Conservation (phyloP, 2,888 invertebrate genomes). For the Xestobium rufovillosum region DNA sequence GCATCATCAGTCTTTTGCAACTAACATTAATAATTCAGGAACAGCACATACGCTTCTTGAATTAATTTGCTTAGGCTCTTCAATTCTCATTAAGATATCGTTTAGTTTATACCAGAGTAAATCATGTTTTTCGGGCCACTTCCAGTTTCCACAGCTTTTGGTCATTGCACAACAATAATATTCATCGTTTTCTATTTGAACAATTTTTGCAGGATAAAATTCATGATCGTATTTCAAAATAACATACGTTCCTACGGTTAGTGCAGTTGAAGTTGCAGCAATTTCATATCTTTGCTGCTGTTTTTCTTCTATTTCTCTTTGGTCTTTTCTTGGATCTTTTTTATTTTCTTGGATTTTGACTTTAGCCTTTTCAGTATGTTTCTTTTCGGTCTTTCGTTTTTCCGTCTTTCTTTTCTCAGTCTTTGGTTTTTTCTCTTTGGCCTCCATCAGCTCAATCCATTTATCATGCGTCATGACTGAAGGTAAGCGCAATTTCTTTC, state of each 20-base stretch:
- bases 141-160: constrained; percentile 13
- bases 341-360: constrained; percentile 3
- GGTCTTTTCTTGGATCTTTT: no score
- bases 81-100: constrained; percentile 6
- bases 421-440: constrained; percentile 7
- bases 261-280: constrained; percentile 6
- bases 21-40: constrained; percentile 5
- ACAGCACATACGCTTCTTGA: constrained; percentile 4
- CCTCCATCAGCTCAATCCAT: constrained; percentile 7
- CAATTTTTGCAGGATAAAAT: constrained; percentile 13
- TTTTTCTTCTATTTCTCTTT: no score
- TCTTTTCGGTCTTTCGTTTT: constrained; percentile 2
- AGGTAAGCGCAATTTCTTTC: constrained; percentile 6
- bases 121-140: constrained; percentile 13
- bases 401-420: constrained; percentile 4
- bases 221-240: constrained; percentile 13
- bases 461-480: constrained; percentile 6
- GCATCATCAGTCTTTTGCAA: background rate
- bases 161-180: constrained; percentile 14
- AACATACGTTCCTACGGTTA: constrained; percentile 9
- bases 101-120: constrained; percentile 10
- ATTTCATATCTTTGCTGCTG: constrained; percentile 7
- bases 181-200: constrained; percentile 12
- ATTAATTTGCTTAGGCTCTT: constrained; percentile 3
- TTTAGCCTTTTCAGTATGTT: constrained; percentile 4